Conservation (phyloP, 2,888 invertebrate genomes). For the Dolomedes plantarius region DNA sequence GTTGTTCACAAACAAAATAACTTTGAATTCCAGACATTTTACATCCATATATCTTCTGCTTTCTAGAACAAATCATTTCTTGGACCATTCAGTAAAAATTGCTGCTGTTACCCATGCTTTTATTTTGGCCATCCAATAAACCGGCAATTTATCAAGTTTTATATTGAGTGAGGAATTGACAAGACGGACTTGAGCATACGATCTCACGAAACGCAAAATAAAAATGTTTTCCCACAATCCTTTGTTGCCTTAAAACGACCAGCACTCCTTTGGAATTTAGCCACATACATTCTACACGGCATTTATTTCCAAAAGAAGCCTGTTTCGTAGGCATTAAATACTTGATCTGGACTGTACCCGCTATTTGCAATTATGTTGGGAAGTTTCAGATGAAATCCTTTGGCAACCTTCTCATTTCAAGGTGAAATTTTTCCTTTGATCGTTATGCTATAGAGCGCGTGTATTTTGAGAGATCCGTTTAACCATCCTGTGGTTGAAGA, state of each 20-base stretch:
- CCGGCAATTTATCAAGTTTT: constrained; percentile 8
- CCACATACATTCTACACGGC: too few species aligned
- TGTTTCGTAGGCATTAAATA: too few species aligned
- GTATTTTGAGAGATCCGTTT: too few species aligned
- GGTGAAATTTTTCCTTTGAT: too few species aligned
- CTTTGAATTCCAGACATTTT: constrained; percentile 41
- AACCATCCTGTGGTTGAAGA: too few species aligned
- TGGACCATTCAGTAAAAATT: constrained; percentile 37
- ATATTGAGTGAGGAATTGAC: constrained; percentile 37
- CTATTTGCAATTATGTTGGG: too few species aligned
- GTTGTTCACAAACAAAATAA: constrained; percentile 51
- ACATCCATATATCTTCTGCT: constrained; percentile 26
- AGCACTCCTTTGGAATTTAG: constrained; percentile 38
- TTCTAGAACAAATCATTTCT: constrained; percentile 38
- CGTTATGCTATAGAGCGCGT: too few species aligned
- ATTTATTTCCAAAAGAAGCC: too few species aligned
- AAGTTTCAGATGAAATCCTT: too few species aligned
- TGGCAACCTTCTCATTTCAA: too few species aligned
- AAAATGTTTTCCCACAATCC: constrained; percentile 34
- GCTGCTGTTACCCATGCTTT: constrained; percentile 27
- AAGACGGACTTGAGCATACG: constrained; percentile 26
- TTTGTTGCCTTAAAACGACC: constrained; percentile 43
- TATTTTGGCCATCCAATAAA: constrained; percentile 34
- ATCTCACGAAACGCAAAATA: constrained; percentile 35
- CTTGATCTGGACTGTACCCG: too few species aligned